Base-by-base conservation (phyloP, 2,888 invertebrate species). In the Ichneumoninae sp. region DNA sequence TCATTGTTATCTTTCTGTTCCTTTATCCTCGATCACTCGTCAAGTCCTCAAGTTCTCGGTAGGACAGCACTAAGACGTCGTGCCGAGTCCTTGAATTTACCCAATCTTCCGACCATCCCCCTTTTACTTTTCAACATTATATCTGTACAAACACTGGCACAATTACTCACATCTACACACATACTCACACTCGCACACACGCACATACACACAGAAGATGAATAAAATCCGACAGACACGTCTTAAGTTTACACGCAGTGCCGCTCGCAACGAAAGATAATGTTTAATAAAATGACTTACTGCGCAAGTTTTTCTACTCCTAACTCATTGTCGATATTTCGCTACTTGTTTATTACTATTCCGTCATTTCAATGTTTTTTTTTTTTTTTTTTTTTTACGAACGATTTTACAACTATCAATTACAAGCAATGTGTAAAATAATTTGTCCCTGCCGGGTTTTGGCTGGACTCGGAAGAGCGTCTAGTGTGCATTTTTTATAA, bases 241-340 rank as follows among this genome's bases (percentile, higher is more conserved):
- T 52, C 13, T 74, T 66, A 71, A 66, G 66, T 79, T 44, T 70
- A 79, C 77, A 83, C 81, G 85, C 85, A 83, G 85, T 83, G 84
- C 85, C 81, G 81, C 85, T 86, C 83, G 82, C 78, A 68, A 82
- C 79, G 40, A 82, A 75, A 76, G 50, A 82, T 79, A 57, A 79
- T 84, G 57, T 71, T 70, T 75, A 66, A 82, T 60, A 66, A 78
- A 65, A 71, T 70, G 47, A 82, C 70, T 76, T 79, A 60, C 82
- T 47, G 84, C 82, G 80, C 79, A 80, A 71, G 66, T 82, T 81
- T 81, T 80, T 84, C 36, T 57, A 71, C 52, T 79, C 54, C 68
- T 85, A 82, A 82, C 84, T 82, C 76, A 62, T 68, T 85, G 79
- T 85, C 84, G 79, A 72, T 80, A 80, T 44, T 44, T 68, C 40